Percentiles rank a stretch among this genome's conserved stretches.
phyloP scores from a whole-genome alignment of 2,797 vertebrate species.

The Lacerta bilineata region DNA sequence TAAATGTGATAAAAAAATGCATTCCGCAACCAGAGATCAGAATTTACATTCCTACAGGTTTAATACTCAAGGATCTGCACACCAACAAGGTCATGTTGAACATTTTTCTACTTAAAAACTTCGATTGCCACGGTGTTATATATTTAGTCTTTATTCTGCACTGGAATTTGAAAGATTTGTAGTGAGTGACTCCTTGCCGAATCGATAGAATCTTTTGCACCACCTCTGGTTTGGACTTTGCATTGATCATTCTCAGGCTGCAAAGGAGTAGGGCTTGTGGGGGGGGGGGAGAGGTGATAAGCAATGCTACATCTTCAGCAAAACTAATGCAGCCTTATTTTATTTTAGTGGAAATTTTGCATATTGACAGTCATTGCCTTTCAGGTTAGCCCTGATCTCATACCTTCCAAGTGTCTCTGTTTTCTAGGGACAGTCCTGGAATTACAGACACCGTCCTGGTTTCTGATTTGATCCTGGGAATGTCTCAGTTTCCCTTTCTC shows the following conservation, averaged over 20 bases:
- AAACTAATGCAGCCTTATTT: not conserved
- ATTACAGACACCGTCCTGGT: too few relatives aligned
- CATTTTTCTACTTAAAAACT: not conserved
- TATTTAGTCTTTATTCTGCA: constrained; percentile 13
- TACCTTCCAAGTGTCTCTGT: too few relatives aligned
- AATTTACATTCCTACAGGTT: not conserved
- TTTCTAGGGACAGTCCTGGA: too few relatives aligned
- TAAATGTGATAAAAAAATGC: not conserved
- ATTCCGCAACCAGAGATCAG: not conserved
- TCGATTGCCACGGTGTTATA: not conserved
- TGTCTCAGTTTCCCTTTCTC: too few relatives aligned
- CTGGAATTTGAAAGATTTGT: constrained; percentile 19
- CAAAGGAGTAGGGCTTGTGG: not conserved
- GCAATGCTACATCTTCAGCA: not conserved
- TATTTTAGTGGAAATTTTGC: not conserved
- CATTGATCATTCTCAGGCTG: constrained; percentile 27
- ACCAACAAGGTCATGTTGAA: not conserved
- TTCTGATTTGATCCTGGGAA: too few relatives aligned
- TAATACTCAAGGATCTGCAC: not conserved
- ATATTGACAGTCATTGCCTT: not conserved
- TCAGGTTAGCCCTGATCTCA: too few relatives aligned
- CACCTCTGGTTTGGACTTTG: not conserved
- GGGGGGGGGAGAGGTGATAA: too few relatives aligned
- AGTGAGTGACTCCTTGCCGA: not conserved
- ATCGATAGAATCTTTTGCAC: constrained; percentile 9